phyloP scores from a whole-genome alignment of 53 echinoderm and acorn worm species.

The Holothuria scabra region DNA sequence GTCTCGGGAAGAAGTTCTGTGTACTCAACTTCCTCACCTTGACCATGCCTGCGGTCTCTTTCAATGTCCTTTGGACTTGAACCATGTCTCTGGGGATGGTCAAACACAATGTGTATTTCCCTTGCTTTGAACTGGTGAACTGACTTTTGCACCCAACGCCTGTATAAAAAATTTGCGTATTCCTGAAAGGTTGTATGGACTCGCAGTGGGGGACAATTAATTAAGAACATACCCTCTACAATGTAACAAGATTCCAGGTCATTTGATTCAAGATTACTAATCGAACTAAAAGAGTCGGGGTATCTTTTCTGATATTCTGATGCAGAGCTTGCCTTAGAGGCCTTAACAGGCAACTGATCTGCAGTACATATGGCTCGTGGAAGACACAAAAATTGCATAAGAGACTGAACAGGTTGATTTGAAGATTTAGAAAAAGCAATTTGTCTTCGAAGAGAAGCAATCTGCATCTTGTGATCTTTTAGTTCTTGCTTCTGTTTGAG shows the following conservation, averaged over 20 bases:
- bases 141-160: conserved; percentile 10
- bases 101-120: conserved; percentile 53
- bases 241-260: too few species aligned
- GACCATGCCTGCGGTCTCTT: conserved; percentile 34
- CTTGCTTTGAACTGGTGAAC: conserved; percentile 15
- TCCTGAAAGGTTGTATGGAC: not conserved
- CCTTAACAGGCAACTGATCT: conserved; percentile 17
- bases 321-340: conserved; percentile 19
- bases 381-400: conserved; percentile 18
- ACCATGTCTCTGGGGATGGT: conserved; percentile 52
- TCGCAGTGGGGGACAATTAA: not conserved
- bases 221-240: too few species aligned
- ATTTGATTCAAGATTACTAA: not conserved
- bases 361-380: conserved; percentile 32
- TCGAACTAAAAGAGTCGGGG: too few species aligned
- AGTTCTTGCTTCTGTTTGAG: conserved; percentile 15
- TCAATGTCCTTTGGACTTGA: conserved; percentile 50
- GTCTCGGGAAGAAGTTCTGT: not conserved
- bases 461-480: conserved; percentile 13
- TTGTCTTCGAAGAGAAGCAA: conserved; percentile 29
- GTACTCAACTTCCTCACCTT: not conserved
- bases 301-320: conserved; percentile 19
- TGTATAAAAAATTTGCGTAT: not conserved
- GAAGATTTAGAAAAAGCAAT: conserved; percentile 16
- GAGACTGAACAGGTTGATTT: conserved; percentile 27